Conservation (phyloP, 2,113 vertebrate species). For the Hipposideros armiger region DNA sequence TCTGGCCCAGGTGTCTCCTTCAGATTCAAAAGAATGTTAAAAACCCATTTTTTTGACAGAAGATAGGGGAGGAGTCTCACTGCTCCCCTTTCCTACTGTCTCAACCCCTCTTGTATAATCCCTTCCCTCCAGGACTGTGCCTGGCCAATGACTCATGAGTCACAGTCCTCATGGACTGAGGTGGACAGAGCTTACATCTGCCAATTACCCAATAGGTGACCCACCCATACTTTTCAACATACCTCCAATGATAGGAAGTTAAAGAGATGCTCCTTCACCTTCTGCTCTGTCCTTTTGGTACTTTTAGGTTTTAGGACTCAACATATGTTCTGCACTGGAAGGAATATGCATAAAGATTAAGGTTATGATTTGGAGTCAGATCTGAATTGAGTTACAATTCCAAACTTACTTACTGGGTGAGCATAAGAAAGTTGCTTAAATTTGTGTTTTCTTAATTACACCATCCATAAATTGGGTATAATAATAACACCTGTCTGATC, state of each 20-base stretch:
- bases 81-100: background rate
- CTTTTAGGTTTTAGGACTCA: constrained; percentile 5
- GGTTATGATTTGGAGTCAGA: background rate
- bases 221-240: background rate
- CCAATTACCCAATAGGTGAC: background rate
- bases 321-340: background rate
- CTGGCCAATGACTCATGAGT: background rate
- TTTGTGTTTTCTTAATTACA: constrained; percentile 41
- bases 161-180: background rate
- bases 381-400: constrained; percentile 11
- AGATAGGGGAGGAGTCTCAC: background rate
- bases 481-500: background rate
- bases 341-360: constrained; percentile 38
- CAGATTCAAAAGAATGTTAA: constrained; percentile 46
- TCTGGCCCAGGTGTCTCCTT: constrained; percentile 17
- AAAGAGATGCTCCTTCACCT: background rate
- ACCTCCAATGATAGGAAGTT: background rate
- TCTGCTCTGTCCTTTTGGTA: constrained; percentile 7
- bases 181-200: background rate
- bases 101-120: too few relatives aligned
- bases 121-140: background rate
- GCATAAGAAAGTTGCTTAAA: background rate
- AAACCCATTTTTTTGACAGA: background rate
- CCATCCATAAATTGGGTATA: background rate
- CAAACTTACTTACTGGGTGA: constrained; percentile 33